Evolutionary conservation across 2,797 vertebrate genomes (phyloP), one percentile per base, ranked within the genome.

Genomic region (Crenichthys baileyi): DNA sequence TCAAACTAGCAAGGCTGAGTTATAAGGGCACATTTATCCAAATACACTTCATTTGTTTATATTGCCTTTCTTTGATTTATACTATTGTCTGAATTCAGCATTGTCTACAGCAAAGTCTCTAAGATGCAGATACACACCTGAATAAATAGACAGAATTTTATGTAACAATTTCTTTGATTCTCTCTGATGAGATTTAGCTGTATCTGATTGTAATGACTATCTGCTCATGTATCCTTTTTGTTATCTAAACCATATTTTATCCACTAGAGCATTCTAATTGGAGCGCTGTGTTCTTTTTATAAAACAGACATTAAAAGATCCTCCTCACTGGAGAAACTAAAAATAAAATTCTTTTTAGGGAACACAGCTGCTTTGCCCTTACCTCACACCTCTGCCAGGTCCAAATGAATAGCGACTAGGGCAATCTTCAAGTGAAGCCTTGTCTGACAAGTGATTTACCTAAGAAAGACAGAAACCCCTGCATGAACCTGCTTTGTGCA

Each of bases 231-330:
- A 31, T 48, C 74, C 51, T 81, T 65, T 86, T 89, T 87, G 83
- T 86, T 85, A 87, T 87, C 88, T 73, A 73, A 70, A 76, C 71
- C 81, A 7, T 63, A 1, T 24, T 79, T 79, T 77, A 75, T 87
- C 87, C 90, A 87, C 58, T 90, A 89, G 89, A 79, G 50, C 41
- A 0, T 50, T 76, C 82, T 94, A 95, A 94, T 92, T 95, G 89
- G 91, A 93, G 85, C 93, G 79, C 82, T 72, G 48, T 82, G 87
- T 86, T 91, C 91, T 89, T 83, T 85, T 91, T 87, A 87, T 87
- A 84, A 94, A 88, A 91, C 86, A 71, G 81, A 90, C 85, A 75
- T 83, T 65, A 74, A 71, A 81, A 80, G 60, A 81, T 36, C 70
- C 74, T 65, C 24, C 67, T 89, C 89, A 77, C 85, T n/a, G 56